These are phyloP conservation scores for Sula dactylatra DNA, from an alignment of 2,113 vertebrate species.

Conservation along the genomic window DNA sequence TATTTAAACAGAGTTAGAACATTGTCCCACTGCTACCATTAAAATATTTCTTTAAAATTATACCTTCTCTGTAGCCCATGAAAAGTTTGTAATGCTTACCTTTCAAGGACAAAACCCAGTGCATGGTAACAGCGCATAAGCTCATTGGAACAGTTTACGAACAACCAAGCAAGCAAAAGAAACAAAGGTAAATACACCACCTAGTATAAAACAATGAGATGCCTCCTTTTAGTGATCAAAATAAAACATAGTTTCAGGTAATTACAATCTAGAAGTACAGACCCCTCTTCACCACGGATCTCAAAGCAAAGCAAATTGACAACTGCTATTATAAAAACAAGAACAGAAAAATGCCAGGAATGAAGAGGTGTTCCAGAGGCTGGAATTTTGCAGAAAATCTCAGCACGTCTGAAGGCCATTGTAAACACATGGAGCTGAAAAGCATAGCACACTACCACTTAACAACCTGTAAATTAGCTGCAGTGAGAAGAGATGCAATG, in stretches of 20 bases:
- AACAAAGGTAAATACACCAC: neutral
- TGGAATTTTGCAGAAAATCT: neutral
- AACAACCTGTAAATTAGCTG: neutral
- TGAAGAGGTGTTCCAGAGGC: neutral
- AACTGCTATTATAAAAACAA: neutral
- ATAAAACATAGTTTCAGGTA: neutral
- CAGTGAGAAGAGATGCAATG: neutral
- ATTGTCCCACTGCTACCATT: neutral
- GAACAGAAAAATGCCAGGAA: neutral
- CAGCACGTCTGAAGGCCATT: neutral
- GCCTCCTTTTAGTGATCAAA: neutral
- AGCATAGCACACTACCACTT: neutral
- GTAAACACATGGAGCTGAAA: neutral
- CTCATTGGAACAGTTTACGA: neutral
- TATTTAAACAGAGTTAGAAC: neutral
- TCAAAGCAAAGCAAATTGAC: neutral
- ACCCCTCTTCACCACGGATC: neutral
- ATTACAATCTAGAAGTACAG: neutral
- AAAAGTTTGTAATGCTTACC: neutral
- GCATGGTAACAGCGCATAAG: neutral
- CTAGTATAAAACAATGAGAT: neutral
- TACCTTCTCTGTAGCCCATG: neutral
- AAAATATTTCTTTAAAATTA: constrained; percentile 19
- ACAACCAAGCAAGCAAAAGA: neutral
- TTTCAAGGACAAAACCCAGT: neutral